A percentile compares a stretch with the other conserved stretches of the same genome.
Evolutionary conservation across 2,113 vertebrate species (phyloP).

Genomic region (Cottus gobio): DNA sequence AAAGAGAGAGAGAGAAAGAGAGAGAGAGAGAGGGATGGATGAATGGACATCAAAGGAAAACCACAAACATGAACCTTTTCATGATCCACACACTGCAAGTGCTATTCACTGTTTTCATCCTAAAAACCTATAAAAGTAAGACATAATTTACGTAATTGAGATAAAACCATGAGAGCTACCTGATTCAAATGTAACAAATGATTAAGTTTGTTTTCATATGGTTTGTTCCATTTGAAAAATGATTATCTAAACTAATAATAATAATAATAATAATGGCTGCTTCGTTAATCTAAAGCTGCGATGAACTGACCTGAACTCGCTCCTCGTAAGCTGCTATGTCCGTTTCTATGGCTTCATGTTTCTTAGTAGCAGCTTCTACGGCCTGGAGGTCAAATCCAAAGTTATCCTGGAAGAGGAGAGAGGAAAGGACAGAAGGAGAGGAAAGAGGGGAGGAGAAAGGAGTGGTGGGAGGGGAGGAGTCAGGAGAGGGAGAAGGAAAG

Average conservation of each 20-base stretch:
- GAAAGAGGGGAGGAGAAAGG: neutral
- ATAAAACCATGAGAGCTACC: neutral
- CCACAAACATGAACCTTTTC: neutral
- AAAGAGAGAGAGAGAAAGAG: too few species aligned
- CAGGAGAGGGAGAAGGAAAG: too few species aligned
- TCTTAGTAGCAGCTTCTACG: conserved; percentile 97
- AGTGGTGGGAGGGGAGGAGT: neutral
- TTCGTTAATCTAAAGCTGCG: neutral
- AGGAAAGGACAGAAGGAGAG: neutral
- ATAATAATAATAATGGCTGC: neutral
- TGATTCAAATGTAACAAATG: neutral
- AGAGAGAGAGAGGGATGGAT: neutral
- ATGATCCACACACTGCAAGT: neutral
- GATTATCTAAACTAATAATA: neutral
- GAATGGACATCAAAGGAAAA: neutral
- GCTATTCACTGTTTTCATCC: neutral
- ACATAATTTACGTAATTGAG: neutral
- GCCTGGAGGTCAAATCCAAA: conserved; percentile 98
- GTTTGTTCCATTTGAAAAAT: too few species aligned
- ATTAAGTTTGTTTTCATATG: neutral
- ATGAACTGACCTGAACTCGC: conserved; percentile 85
- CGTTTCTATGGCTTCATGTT: conserved; percentile 99
- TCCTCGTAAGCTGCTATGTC: conserved; percentile 98
- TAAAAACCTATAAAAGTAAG: neutral
- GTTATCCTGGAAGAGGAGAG: conserved; percentile 84